Percentiles rank a stretch among this genome's conserved stretches.
Conservation (phyloP, 2,888 invertebrate species). For the Pseudococcus viburni region DNA sequence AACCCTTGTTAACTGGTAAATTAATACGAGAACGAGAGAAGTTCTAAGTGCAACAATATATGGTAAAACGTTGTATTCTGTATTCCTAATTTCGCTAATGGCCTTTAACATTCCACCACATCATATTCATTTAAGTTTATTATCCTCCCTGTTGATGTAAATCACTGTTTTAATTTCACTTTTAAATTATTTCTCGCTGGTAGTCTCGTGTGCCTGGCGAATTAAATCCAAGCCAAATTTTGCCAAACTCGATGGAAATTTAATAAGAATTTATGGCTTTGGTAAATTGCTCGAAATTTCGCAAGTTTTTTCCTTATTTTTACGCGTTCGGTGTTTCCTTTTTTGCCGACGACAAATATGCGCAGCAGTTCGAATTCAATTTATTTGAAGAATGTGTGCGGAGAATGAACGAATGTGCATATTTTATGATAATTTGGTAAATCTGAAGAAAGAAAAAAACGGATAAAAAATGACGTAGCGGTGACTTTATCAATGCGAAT, state of each 20-base stretch:
- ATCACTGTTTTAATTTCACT: conserved; percentile 6
- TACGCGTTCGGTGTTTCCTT: neutral
- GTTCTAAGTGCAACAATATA: conserved; percentile 33
- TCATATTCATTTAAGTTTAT: conserved; percentile 34
- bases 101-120: conserved; percentile 15
- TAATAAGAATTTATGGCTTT: neutral
- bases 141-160: neutral
- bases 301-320: neutral
- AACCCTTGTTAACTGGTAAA: conserved; percentile 23
- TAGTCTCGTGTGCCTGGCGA: neutral
- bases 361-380: neutral
- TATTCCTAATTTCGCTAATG: conserved; percentile 45
- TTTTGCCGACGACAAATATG: neutral
- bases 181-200: neutral
- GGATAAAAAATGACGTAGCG: neutral
- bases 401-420: neutral
- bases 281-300: conserved; percentile 11
- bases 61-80: neutral
- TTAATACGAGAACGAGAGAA: conserved; percentile 41
- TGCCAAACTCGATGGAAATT: neutral
- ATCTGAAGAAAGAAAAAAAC: neutral
- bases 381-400: neutral
- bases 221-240: conserved; percentile 24
- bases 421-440: conserved; percentile 23
- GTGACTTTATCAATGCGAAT: neutral